Base-by-base conservation (phyloP, 1,140 invertebrate species). In the Euglossa dilemma region DNA sequence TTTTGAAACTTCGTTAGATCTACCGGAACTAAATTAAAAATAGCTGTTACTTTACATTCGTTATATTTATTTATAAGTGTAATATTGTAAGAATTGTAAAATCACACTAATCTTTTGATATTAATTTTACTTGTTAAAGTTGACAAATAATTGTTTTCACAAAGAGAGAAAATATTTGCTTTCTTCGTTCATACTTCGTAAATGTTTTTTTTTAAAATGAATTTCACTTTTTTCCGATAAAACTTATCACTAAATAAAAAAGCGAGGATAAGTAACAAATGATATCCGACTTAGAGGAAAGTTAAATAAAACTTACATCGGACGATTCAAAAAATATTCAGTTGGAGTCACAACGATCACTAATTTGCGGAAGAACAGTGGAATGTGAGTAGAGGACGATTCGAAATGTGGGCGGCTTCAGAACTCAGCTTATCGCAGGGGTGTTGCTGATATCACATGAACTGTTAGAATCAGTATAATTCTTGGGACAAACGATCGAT, bases 351-450 rank as follows among this genome's bases (percentile, higher is more conserved):
- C 52, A 11, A 6, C 6, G 45, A 76, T 50, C 54, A 14, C 64
- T 47, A 66, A 76, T 66, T 50, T 12, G 57, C 25, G 43, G 47
- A 52, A n/a, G 72, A 36, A 76, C 6, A 25, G 23, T 12, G 28
- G 7, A 25, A 75, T 75, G 14, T 47, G 9, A n/a, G 18, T 59
- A 16, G 50, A 57, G 18, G 20, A 28, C 43, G 63, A 76, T 82
- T 67, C 28, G 63, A 82, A 82, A 75, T 75, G 80, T 82, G 80
- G 80, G 80, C 80, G 80, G 80, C 54, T 82, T 82, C 80, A 11
- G 52, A 67, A 36, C 63, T 14, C 28, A 8, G 59, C 73, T 82
- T 82, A 82, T 82, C 80, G 52, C 23, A n/a, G 73, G 80, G 80
- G 80, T 82, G 80, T 82, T 76, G 52, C 80, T 61, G 80, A 82